phyloP scores from a whole-genome alignment of 2,113 vertebrate species.

The Microcebus lehilahytsara region DNA sequence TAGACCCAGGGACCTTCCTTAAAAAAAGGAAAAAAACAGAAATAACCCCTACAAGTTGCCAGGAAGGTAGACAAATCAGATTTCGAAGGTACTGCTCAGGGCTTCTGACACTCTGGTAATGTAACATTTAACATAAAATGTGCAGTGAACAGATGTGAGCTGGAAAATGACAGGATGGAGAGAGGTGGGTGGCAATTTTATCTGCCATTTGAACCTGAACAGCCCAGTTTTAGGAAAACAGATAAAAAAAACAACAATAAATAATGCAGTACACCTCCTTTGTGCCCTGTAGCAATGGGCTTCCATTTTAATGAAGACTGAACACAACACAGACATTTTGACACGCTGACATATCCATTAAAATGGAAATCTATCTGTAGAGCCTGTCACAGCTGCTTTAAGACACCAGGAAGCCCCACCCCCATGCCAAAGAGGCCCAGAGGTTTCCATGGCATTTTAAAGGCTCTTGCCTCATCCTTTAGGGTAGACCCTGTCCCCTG shows the following conservation, averaged over 20 bases:
- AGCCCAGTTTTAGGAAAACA: conserved; percentile 66
- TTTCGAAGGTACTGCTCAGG: neutral
- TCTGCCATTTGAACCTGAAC: conserved; percentile 70
- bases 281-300: neutral
- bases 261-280: conserved; percentile 48
- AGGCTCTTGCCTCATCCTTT: neutral
- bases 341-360: conserved; percentile 26
- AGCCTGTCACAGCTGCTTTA: conserved; percentile 6
- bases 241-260: conserved; percentile 46
- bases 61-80: conserved; percentile 29
- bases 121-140: conserved; percentile 52
- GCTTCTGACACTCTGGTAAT: conserved; percentile 22
- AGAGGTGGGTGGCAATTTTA: conserved; percentile 68
- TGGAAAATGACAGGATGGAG: conserved; percentile 63
- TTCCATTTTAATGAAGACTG: conserved; percentile 60
- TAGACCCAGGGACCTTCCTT: neutral
- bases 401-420: neutral
- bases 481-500: neutral
- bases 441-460: neutral
- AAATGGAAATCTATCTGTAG: conserved; percentile 53
- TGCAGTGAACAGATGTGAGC: conserved; percentile 48
- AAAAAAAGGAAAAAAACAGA: neutral
- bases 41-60: neutral
- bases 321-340: conserved; percentile 15
- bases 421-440: neutral